These are phyloP conservation scores for Semnornis frantzii DNA, from an alignment of 2,113 vertebrate species.

Conservation along the genomic window DNA sequence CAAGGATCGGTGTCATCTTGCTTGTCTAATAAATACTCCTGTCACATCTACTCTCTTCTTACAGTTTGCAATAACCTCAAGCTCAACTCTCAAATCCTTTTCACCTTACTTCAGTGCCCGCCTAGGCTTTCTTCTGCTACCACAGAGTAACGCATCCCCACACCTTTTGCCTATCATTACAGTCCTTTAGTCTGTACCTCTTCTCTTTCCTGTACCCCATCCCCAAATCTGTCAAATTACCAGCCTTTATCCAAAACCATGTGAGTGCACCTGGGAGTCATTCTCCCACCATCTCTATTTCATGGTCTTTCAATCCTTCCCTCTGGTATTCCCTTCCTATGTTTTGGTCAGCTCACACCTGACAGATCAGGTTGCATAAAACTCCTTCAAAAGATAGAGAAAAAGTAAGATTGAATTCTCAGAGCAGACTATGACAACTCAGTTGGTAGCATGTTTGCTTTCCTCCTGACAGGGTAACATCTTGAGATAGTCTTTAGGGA, in stretches of 20 bases:
- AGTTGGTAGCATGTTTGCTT: not conserved
- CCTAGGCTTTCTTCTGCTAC: not conserved
- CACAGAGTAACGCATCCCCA: not conserved
- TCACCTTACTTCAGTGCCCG: not conserved
- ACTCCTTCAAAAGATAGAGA: not conserved
- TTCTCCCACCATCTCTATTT: not conserved
- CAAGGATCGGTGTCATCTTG: not conserved
- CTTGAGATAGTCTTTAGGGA: not conserved
- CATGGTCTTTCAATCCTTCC: not conserved
- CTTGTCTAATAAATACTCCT: slow-evolving; percentile 6
- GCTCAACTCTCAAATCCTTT: not conserved
- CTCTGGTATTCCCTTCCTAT: not conserved
- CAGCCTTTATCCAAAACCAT: not conserved
- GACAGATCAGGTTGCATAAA: not conserved
- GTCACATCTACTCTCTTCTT: not conserved
- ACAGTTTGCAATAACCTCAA: slow-evolving; percentile 13
- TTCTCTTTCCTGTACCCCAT: not conserved
- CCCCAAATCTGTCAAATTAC: not conserved
- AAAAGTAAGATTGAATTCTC: not conserved
- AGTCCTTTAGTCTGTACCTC: not conserved
- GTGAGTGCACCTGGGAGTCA: not conserved
- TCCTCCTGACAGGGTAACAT: not conserved
- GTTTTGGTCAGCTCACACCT: not conserved
- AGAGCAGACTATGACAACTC: not conserved
- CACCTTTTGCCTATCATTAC: not conserved